phyloP scores from a whole-genome alignment of 2,888 invertebrate species.

The Sesia apiformis region DNA sequence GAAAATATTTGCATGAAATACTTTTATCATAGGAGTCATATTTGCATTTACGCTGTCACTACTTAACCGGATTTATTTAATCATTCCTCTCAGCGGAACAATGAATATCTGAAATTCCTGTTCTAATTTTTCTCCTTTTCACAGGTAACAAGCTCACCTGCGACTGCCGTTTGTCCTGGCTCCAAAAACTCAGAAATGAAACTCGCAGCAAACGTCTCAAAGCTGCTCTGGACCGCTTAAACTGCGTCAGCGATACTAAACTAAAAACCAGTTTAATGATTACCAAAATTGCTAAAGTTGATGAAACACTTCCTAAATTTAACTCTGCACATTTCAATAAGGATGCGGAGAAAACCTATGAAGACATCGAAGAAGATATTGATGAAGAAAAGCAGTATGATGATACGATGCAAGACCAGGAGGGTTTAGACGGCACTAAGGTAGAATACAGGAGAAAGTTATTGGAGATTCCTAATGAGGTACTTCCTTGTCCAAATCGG shows the following conservation, averaged over 20 bases:
- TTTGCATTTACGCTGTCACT: too few relatives aligned
- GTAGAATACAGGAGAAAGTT: constrained; percentile 48
- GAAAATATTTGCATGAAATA: too few relatives aligned
- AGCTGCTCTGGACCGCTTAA: constrained; percentile 78
- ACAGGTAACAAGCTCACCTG: constrained; percentile 87
- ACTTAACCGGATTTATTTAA: too few relatives aligned
- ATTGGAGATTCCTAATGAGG: constrained; percentile 49
- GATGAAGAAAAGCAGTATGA: constrained; percentile 52
- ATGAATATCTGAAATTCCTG: too few relatives aligned
- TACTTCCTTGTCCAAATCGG: constrained; percentile 54
- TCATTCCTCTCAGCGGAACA: too few relatives aligned
- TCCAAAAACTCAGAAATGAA: constrained; percentile 82
- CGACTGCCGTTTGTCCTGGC: constrained; percentile 87
- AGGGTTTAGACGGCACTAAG: constrained; percentile 37
- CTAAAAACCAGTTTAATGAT: constrained; percentile 29
- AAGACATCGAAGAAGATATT: constrained; percentile 38
- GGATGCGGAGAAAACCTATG: constrained; percentile 37
- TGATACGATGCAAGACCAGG: constrained; percentile 58
- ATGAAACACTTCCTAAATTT: constrained; percentile 6
- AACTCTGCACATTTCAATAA: constrained; percentile 10
- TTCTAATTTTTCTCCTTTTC: neutral
- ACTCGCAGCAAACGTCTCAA: constrained; percentile 81
- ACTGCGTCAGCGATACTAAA: constrained; percentile 77
- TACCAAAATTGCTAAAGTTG: constrained; percentile 30
- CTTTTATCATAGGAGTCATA: too few relatives aligned